Base-by-base conservation (phyloP, 2,113 vertebrate genomes). In the Miniopterus natalensis region DNA sequence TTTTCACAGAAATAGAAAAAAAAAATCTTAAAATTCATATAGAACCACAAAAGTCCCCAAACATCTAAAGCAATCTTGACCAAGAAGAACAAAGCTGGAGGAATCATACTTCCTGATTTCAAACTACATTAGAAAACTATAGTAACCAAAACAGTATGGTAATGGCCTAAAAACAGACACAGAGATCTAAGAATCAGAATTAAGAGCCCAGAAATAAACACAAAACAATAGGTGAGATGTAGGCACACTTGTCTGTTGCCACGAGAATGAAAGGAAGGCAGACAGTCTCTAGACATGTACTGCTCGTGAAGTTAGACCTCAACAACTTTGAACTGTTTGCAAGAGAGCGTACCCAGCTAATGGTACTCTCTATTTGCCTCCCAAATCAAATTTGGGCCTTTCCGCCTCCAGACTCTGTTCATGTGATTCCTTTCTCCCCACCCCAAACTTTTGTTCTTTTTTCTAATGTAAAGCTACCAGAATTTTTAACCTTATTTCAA, bases 1-100 rank as follows among this genome's bases (percentile, higher is more conserved):
- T 53, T 79, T 88, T 88, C 29, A 73, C n/a, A 88, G 66, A 81
- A 88, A 79, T 51, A 51, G 51, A 36, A 36, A 55, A 79, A 79
- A 80, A 55, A 51, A 61, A 9, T 21, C 2, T 31, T 73, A 73
- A 27, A 20, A 65, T 81, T 93, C 17, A 71, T 42, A 80, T 17
- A 53, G n/a, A 63, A 53, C 27, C n/a, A 63, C 25, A 45, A 29
- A 84, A 51, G 47, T 81, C 27, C n/a, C 13, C 36, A 81, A 73
- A 55, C 73, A 81, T 21, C 27, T 53, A 36, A 63, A 73, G 45
- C 17, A 25, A 18, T 53, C 55, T 63, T 63, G 55, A 73, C 87
- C 57, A 65, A 65, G 65, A 81, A 81, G 51, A 73, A 45, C 65
- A 81, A 88, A 65, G 14, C n/a, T 71, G n/a, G 18, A 93, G 13